A percentile compares a stretch with the other conserved stretches of the same genome.
These are phyloP conservation scores for Clusia tigrina DNA, from an alignment of 2,888 invertebrate genomes.

Conservation along the genomic window DNA sequence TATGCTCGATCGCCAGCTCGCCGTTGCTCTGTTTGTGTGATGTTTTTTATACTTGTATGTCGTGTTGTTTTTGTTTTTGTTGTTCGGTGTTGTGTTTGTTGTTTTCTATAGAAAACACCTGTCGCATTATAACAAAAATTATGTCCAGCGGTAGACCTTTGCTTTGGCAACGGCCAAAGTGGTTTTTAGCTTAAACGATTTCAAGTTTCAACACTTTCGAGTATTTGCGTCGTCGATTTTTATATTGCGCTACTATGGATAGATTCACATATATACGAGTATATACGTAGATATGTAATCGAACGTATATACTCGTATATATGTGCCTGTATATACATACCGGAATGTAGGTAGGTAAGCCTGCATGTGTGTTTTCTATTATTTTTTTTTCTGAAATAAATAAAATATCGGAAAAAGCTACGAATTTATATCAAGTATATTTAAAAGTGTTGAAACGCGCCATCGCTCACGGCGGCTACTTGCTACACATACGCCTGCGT, in stretches of 20 bases:
- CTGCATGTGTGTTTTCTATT: too few species aligned
- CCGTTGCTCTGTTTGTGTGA: too few species aligned
- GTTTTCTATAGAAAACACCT: conserved; percentile 60
- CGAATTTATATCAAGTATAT: too few species aligned
- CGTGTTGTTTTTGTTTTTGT: conserved; percentile 12
- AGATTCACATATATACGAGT: not conserved
- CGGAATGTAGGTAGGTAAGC: too few species aligned
- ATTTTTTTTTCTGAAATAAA: too few species aligned
- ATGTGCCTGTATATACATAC: too few species aligned
- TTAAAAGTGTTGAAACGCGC: too few species aligned
- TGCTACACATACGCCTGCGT: not conserved
- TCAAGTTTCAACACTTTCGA: conserved; percentile 15
- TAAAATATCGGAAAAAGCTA: too few species aligned
- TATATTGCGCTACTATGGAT: too few species aligned
- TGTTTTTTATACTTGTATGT: too few species aligned
- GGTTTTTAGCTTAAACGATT: conserved; percentile 31
- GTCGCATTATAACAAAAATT: conserved; percentile 63
- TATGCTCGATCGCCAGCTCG: not conserved
- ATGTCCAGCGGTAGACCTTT: conserved; percentile 63
- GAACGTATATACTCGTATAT: too few species aligned
- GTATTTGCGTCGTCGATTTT: conserved; percentile 17
- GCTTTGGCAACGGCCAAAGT: conserved; percentile 26
- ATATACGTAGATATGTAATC: too few species aligned
- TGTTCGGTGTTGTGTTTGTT: conserved; percentile 15
- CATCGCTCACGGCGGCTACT: not conserved